Base-by-base conservation (phyloP, 2,797 vertebrate species). In the Distichodus sexfasciatus region DNA sequence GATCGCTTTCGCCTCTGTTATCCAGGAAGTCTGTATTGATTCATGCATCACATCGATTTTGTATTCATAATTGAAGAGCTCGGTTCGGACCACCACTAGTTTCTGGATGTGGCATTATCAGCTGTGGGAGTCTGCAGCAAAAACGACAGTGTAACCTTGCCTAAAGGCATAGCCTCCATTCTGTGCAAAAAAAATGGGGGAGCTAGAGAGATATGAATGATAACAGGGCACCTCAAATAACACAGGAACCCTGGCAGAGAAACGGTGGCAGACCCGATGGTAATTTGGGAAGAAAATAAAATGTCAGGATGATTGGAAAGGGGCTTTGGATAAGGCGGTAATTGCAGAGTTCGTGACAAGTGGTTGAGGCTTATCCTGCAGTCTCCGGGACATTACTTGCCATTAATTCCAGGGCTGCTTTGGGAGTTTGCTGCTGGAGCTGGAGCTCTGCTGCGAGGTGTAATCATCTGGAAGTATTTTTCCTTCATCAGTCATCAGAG, bases 221-320 rank as follows among this genome's bases (percentile, higher is more conserved):
- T 64, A 70, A 77, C 61, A 55, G 50, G 29, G 17, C 26, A 58
- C 46, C 33, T 61, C 19, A 71, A 29, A 67, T 68, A 41, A 55
- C 36, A 19, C n/a, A 66, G 46, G 44, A 29, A 33, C 57, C 15
- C 28, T 15, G 47, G 19, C 15, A 46, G 63, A 53, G 43, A 65
- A 63, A 47, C 44, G n/a, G 54, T 67, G 51, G 47, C 33, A 72
- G 66, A 41, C 40, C 46, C 50, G 55, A 61, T 61, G 53, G 29
- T 65, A 47, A 73, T 75, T 69, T 46, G 35, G 21, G 24, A 48
- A 26, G 44, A 67, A 72, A 75, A 77, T 72, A 15, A 79, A 71
- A 69, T 63, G 66, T 73, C 76, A 65, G 29, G 50, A 53, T 54
- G 67, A 66, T 77, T 63, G 59, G 63, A 62, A 73, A 40, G 12